phyloP scores from a whole-genome alignment of 1,140 invertebrate species.

The Monochamus saltuarius region DNA sequence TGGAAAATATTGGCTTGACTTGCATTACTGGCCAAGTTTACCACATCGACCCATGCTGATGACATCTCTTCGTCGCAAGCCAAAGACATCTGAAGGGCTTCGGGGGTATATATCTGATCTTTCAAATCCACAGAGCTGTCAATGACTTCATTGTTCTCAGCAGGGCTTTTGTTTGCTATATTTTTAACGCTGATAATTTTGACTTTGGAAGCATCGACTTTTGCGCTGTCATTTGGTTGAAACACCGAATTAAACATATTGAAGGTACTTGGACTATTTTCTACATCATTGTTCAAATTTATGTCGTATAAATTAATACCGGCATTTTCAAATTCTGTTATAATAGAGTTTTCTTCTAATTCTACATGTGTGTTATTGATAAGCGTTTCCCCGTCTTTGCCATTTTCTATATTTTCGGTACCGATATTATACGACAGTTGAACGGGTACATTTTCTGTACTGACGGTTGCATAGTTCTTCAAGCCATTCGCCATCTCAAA shows the following conservation, averaged over 20 bases:
- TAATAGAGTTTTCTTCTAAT: conserved; percentile 46
- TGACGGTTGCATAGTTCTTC: conserved; percentile 51
- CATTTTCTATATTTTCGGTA: conserved; percentile 46
- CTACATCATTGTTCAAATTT: background rate
- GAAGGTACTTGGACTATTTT: background rate
- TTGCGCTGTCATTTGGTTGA: conserved; percentile 38
- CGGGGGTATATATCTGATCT: conserved; percentile 52
- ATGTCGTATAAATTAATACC: conserved; percentile 40
- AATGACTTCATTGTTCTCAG: background rate
- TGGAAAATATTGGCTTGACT: conserved; percentile 56
- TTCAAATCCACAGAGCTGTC: background rate
- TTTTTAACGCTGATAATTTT: conserved; percentile 45
- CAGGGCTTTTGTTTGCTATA: background rate
- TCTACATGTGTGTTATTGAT: conserved; percentile 43
- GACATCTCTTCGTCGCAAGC: conserved; percentile 73
- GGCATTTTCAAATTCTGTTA: conserved; percentile 48
- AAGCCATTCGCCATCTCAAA: conserved; percentile 46
- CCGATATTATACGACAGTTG: conserved; percentile 49
- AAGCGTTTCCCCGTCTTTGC: conserved; percentile 43
- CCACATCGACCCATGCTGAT: conserved; percentile 70
- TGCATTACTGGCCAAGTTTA: conserved; percentile 56
- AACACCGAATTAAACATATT: background rate
- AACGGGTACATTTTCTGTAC: conserved; percentile 46
- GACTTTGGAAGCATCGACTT: conserved; percentile 38
- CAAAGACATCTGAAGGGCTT: conserved; percentile 68